Percentiles rank a stretch among this genome's conserved stretches.
Conservation (phyloP, 1,140 invertebrate genomes). For the Zelostemma sp. region DNA sequence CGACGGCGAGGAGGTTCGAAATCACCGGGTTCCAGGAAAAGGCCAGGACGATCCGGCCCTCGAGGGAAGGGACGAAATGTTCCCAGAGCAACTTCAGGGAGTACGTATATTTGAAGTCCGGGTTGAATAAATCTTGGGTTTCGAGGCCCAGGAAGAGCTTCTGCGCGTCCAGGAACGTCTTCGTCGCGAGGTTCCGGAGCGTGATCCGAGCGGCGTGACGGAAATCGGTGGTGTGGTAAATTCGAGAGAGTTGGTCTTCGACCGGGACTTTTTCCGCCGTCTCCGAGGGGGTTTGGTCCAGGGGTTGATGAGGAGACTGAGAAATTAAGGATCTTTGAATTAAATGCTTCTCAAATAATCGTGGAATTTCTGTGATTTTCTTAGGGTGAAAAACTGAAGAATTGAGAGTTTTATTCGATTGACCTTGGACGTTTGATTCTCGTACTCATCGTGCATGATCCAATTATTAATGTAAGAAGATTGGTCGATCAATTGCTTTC, state of each 20-base stretch:
- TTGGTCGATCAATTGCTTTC: constrained; percentile 70
- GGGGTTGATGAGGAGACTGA: too few species aligned
- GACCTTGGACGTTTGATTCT: constrained; percentile 10
- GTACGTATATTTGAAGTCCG: constrained; percentile 76
- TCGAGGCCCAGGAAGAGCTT: constrained; percentile 77
- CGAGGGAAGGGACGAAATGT: constrained; percentile 68
- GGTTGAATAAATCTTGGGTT: constrained; percentile 72
- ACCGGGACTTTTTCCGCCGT: too few species aligned
- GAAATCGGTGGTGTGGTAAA: too few species aligned
- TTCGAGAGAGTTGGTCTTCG: background rate
- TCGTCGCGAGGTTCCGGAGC: constrained; percentile 78
- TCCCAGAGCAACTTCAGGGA: constrained; percentile 76
- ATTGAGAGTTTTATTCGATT: constrained; percentile 12
- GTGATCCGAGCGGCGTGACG: constrained; percentile 74
- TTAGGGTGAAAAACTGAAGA: background rate
- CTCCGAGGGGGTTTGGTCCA: too few species aligned
- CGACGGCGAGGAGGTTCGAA: constrained; percentile 76
- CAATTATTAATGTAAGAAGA: constrained; percentile 78
- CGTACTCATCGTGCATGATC: constrained; percentile 79
- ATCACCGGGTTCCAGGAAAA: constrained; percentile 78
- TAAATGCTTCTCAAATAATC: background rate
- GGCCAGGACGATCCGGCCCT: constrained; percentile 70
- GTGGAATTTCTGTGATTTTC: background rate
- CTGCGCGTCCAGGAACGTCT: constrained; percentile 74
- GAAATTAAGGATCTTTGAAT: constrained; percentile 8